Conservation (phyloP, 2,113 vertebrate genomes). For the Polyodon spathula region DNA sequence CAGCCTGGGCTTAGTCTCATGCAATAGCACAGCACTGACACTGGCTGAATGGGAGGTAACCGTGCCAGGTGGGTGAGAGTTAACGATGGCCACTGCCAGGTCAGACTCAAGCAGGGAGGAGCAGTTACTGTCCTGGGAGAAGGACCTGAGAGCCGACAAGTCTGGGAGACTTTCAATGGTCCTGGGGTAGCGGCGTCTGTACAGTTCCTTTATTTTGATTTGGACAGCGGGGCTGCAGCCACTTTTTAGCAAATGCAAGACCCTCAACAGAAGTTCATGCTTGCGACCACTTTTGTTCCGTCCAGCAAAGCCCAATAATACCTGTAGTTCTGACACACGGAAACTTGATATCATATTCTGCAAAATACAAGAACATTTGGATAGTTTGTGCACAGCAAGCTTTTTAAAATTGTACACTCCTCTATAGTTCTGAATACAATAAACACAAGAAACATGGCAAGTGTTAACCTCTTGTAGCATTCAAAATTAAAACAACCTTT, state of each 20-base stretch:
- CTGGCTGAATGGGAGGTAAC: constrained; percentile 51
- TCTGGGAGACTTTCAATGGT: constrained; percentile 60
- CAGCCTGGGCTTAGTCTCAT: constrained; percentile 62
- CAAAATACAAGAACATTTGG: constrained; percentile 17
- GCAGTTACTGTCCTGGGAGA: constrained; percentile 45
- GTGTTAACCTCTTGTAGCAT: too few species aligned
- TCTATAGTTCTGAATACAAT: too few species aligned
- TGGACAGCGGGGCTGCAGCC: constrained; percentile 74
- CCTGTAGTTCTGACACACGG: constrained; percentile 78
- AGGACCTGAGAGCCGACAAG: constrained; percentile 47
- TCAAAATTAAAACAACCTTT: too few species aligned
- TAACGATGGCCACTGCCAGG: constrained; percentile 49
- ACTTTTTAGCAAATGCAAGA: constrained; percentile 69
- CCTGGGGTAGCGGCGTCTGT: constrained; percentile 65
- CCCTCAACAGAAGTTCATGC: constrained; percentile 78
- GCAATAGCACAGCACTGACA: constrained; percentile 54
- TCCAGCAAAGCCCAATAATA: constrained; percentile 75
- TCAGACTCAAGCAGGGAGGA: constrained; percentile 49
- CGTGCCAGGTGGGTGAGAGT: constrained; percentile 51
- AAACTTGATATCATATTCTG: constrained; percentile 85
- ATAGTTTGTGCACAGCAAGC: accelerated
- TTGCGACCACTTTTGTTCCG: constrained; percentile 78
- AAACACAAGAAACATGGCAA: too few species aligned
- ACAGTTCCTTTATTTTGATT: constrained; percentile 71
- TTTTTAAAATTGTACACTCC: not conserved